Conservation (phyloP, 2,113 vertebrate genomes). For the Oenanthe melanoleuca region DNA sequence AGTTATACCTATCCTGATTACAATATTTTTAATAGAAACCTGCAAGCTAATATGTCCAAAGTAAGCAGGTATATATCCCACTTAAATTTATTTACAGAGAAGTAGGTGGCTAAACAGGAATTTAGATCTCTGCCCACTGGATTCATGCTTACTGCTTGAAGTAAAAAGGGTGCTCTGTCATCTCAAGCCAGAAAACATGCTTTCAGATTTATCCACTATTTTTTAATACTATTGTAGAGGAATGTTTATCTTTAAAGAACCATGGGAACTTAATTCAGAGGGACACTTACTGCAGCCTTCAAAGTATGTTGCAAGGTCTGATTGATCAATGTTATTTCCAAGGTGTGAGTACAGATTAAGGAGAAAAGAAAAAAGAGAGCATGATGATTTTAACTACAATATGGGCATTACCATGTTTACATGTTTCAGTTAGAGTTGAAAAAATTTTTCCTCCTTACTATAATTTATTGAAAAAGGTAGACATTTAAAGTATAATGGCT, state of each 20-base stretch:
- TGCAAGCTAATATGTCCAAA: background rate
- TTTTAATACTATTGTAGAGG: background rate
- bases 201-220: background rate
- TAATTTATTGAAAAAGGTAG: background rate
- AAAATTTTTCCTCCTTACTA: background rate
- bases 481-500: background rate
- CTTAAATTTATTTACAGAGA: background rate
- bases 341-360: background rate
- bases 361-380: background rate
- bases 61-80: background rate
- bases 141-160: background rate
- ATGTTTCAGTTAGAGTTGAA: background rate
- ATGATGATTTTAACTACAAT: background rate
- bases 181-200: conserved; percentile 1
- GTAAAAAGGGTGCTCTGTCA: background rate
- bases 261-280: background rate
- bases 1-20: background rate
- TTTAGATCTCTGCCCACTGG: background rate
- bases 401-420: background rate
- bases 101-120: background rate
- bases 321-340: background rate
- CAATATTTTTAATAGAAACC: background rate
- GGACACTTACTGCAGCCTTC: background rate
- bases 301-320: background rate
- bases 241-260: conserved; percentile 23